These are phyloP conservation scores for Hydropsyche betteni DNA, from an alignment of 2,888 invertebrate species.

Conservation along the genomic window DNA sequence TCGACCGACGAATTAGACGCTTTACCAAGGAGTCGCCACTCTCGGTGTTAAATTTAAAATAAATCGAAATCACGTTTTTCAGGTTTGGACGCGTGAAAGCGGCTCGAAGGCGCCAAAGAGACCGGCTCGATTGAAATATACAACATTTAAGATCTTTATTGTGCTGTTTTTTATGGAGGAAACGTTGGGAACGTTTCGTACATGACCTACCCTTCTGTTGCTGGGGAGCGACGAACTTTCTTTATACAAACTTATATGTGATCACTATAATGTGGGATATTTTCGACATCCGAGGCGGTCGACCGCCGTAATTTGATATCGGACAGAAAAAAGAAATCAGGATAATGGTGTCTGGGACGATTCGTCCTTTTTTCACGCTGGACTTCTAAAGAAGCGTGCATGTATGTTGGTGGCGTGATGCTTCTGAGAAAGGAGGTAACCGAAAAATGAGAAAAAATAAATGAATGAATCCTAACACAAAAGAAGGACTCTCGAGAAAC, in stretches of 20 bases:
- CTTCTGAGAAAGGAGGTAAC: constrained; percentile 34
- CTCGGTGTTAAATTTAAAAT: no score
- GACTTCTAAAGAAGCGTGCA: constrained; percentile 20
- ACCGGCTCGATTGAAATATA: not conserved
- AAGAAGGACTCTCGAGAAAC: constrained; percentile 30
- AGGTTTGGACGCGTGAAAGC: constrained; percentile 19
- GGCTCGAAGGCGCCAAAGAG: constrained; percentile 10
- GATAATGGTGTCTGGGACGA: constrained; percentile 36
- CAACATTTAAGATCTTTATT: not conserved
- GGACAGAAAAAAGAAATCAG: constrained; percentile 1
- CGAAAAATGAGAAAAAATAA: constrained; percentile 13
- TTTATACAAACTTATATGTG: no score
- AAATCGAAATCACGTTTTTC: constrained; percentile 23
- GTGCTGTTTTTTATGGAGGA: not conserved
- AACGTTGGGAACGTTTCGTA: not conserved
- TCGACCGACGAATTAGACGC: no score
- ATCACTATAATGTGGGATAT: not conserved
- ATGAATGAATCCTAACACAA: not conserved
- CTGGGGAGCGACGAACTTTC: not conserved
- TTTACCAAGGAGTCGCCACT: no score
- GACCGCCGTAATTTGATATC: constrained; percentile 34
- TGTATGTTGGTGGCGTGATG: constrained; percentile 5
- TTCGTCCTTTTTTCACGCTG: not conserved
- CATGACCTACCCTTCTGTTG: constrained; percentile 28
- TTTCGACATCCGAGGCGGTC: constrained; percentile 16